Base-by-base conservation (phyloP, 2,797 vertebrate species). In the Tinamus major region DNA sequence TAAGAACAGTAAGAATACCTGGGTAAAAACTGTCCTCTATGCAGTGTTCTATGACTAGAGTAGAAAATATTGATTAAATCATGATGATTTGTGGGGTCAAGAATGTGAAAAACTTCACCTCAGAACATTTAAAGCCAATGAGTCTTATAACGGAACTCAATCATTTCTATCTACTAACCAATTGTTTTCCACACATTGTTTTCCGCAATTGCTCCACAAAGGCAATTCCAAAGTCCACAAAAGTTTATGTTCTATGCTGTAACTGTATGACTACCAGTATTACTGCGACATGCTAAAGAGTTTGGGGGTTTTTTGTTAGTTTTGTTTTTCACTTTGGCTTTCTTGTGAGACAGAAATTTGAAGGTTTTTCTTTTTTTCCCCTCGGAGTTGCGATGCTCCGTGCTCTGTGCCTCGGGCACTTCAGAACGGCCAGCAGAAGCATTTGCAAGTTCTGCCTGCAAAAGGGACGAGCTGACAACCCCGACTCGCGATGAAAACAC, bases 191-290 rank as follows among this genome's bases (percentile, higher is more conserved):
- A 49, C 46, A 48, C 48, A 23, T 48, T 26, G 51, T 53, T 20
- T 7, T 5, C 31, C 27, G 5, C 31, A 33, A 23, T 49, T 24
- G 48, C 21, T 49, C 48, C 27, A 1, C 4, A 58, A 1, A 10
- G 33, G 41, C 44, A 41, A 0, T 2, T 33, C 53, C 1, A 2
- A 14, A 53, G 37, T 46, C 12, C 31, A 3, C 3, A 0, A 1
- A 6, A 3, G 1, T 5, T 11, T 1, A 2, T 5, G 4, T 24
- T 29, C 27, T 2, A 2, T 0, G 0, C n/a, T 1, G 7, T 2
- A 6, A 1, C 7, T 3, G 0, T 3, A 20, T 2, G 2, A 3
- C 11, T 2, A 1, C n/a, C 21, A 1, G 9, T 0, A 13, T 6
- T 6, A 27, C 29, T 9, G 24, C 5, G 0, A 5, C 2, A 8